Conservation (phyloP, 1,140 invertebrate genomes). For the Drosophila miranda region DNA sequence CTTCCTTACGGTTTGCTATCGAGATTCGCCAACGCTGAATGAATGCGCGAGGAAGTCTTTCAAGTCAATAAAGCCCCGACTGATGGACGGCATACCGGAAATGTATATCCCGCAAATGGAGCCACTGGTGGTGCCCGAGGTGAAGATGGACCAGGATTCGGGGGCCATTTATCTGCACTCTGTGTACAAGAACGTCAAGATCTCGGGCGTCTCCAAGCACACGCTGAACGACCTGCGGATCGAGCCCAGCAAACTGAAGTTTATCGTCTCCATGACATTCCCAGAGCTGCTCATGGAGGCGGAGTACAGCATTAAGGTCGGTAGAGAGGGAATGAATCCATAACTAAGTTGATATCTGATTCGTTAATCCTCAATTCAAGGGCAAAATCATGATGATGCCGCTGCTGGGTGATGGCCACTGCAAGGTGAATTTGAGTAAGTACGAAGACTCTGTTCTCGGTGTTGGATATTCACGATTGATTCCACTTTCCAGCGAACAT, state of each 20-base stretch:
- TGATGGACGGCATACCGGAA: constrained; percentile 86
- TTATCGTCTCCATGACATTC: constrained; percentile 84
- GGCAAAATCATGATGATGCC: constrained; percentile 87
- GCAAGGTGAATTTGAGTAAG: constrained; percentile 84
- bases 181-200: constrained; percentile 64
- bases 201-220: constrained; percentile 71
- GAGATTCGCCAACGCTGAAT: constrained; percentile 85
- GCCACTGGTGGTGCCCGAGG: constrained; percentile 84
- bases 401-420: constrained; percentile 84
- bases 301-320: constrained; percentile 84
- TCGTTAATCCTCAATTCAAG: constrained; percentile 18
- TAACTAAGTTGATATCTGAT: neutral
- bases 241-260: constrained; percentile 83
- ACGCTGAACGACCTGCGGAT: constrained; percentile 80
- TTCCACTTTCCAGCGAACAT: constrained; percentile 84
- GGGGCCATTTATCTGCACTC: constrained; percentile 77
- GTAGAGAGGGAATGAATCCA: constrained; percentile 59
- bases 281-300: constrained; percentile 84
- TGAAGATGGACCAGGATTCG: constrained; percentile 82
- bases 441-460: constrained; percentile 13
- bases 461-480: neutral
- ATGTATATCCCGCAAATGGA: constrained; percentile 86
- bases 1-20: constrained; percentile 86
- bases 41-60: constrained; percentile 85
- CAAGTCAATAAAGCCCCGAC: constrained; percentile 82